These are phyloP conservation scores for Acestrorhynchus altus DNA, from an alignment of 2,797 vertebrate species.

Conservation along the genomic window DNA sequence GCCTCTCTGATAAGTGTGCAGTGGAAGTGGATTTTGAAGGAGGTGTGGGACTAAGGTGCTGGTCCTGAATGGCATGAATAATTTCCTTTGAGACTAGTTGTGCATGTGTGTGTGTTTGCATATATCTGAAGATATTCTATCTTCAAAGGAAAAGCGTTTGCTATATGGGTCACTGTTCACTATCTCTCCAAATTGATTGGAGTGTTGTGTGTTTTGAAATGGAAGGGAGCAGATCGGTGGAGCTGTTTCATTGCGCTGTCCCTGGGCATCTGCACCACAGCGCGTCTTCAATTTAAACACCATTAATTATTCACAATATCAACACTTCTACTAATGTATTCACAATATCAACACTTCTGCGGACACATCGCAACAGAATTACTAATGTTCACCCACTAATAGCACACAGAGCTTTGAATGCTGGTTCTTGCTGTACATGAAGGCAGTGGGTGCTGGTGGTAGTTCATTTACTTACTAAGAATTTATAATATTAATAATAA, in stretches of 20 bases:
- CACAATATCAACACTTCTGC: constrained; percentile 40
- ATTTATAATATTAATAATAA: neutral
- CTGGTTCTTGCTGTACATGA: neutral
- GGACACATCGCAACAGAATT: constrained; percentile 27
- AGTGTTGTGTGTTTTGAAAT: constrained; percentile 48
- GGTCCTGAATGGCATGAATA: constrained; percentile 32
- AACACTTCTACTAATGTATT: constrained; percentile 46
- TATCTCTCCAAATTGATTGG: constrained; percentile 21
- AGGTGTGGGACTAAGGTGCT: constrained; percentile 24
- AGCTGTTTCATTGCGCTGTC: constrained; percentile 38
- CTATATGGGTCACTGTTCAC: constrained; percentile 8
- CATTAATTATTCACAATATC: constrained; percentile 50
- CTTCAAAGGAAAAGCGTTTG: neutral
- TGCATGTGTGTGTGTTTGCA: constrained; percentile 25
- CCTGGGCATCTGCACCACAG: constrained; percentile 26
- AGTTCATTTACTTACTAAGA: neutral
- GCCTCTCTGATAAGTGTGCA: constrained; percentile 25
- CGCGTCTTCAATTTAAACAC: constrained; percentile 48
- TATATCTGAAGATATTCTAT: constrained; percentile 20
- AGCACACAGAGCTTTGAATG: neutral
- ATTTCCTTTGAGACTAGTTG: constrained; percentile 46
- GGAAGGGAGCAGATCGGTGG: constrained; percentile 26
- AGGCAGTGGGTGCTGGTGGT: neutral
- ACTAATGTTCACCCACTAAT: constrained; percentile 1
- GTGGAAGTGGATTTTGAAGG: constrained; percentile 23